Evolutionary conservation across 2,797 vertebrate genomes (phyloP), one percentile per base, ranked within the genome.

Genomic region (Microcaecilia unicolor): DNA sequence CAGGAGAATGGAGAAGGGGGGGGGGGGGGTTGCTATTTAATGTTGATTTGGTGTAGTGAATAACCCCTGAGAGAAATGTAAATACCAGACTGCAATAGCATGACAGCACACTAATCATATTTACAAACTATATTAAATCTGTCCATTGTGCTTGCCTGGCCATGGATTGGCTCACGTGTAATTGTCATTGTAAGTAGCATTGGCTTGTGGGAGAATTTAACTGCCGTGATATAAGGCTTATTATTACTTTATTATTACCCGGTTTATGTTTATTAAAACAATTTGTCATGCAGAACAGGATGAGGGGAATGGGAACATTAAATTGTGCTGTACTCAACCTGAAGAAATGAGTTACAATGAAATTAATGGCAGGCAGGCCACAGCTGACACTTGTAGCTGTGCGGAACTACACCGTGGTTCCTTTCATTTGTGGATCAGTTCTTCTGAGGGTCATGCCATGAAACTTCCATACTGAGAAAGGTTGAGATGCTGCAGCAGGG

Each of bases 201-300:
- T 80, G 86, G 91, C 93, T 92, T 91, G 84, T 91, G 85, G 88
- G 88, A 83, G 87, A 92, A 91, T 97, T 92, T 95, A 93, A 95
- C 89, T 81, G 89, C 90, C 89, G 88, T 94, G 92, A 98, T 99
- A 94, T 92, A 97, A 97, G 93, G 87, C 88, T 93, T 96, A 97
- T 98, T 97, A 99, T 98, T 93, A 94, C 93, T 94, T 91, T 95
- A 97, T 98, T 97, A 98, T 97, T 91, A 97, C 86, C 89, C 89
- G 76, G 85, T 95, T 95, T 98, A 96, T 99, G 93, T 99, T 99
- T 99, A 99, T 99, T 99, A 99, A 99, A 99, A 97, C 93, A 94
- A 99, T 99, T 97, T 97, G 91, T 98, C 93, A 97, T 97, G 92
- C 92, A 97, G 93, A 97, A 90, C 91, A 92, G 92, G 87, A 90